Evolutionary conservation across 2,797 vertebrate species (phyloP), one percentile per base, ranked within the genome.

Genomic region (Cyprinella venusta): DNA sequence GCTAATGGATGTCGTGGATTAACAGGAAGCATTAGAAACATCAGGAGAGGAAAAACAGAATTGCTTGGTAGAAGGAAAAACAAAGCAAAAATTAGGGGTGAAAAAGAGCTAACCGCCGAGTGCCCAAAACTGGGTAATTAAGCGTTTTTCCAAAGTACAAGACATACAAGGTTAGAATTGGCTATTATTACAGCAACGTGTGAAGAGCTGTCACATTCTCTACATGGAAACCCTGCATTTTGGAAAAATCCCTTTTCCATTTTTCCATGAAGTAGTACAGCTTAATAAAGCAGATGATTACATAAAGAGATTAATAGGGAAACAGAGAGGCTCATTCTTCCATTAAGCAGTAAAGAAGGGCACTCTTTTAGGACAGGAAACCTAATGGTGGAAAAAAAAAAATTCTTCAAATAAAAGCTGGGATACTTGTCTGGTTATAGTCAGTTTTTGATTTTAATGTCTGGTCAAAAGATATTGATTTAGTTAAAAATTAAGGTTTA

Each of bases 1-100:
- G 80, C 88, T 89, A 91, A 91, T 89, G 84, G 80, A 48, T 81
- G 82, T 82, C 83, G 89, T 79, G 87, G 83, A 90, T 76, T 80
- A 79, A 81, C 67, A 87, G 86, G 88, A 89, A 91, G 90, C 78
- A 85, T 69, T 75, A 85, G 80, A 84, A 88, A 89, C 83, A 88
- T 90, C 87, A 90, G 76, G 26, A 78, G 80, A 82, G 40, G 52
- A 75, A 82, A 56, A 83, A 84, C 63, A 65, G 30, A 76, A 80
- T 79, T 71, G 84, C 16, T 52, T 74, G 85, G 79, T 68, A 88
- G 74, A 86, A 81, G 70, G 83, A 85, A 90, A 83, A 83, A 63
- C 83, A n/a, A 74, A 61, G 48, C 26, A 71, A 38, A 84, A 2
- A 26, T 24, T 7, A 45, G 16, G 33, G n/a, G 21, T 1, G 12